These are phyloP conservation scores for Sus cebifrons DNA, from an alignment of 2,797 vertebrate genomes.

Conservation along the genomic window DNA sequence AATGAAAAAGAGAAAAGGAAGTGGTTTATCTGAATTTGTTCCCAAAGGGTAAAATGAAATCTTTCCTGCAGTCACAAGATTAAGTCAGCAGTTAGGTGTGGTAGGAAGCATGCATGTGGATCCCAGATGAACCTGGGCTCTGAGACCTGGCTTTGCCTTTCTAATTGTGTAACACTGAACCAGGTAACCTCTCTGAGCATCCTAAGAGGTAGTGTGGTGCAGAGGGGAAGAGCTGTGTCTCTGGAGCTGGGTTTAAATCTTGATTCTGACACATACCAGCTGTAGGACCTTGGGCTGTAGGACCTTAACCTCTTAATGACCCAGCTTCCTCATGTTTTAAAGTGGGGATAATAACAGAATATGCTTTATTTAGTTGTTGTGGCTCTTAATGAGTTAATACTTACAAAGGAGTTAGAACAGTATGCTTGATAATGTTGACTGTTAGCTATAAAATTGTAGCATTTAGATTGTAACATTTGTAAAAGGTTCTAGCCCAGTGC, in stretches of 20 bases:
- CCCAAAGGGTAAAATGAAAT: background rate
- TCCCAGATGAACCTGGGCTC: background rate
- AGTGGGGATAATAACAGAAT: background rate
- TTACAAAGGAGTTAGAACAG: constrained; percentile 23
- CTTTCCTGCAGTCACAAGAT: background rate
- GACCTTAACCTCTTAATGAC: constrained; percentile 9
- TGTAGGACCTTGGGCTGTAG: background rate
- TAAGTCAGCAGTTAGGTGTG: background rate
- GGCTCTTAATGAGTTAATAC: constrained; percentile 2
- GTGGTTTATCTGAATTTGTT: background rate
- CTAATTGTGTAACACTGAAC: background rate
- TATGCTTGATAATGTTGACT: constrained; percentile 62
- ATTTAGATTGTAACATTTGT: constrained; percentile 63
- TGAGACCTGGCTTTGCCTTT: background rate
- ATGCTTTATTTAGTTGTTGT: background rate
- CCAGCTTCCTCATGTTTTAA: constrained; percentile 50
- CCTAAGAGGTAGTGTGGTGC: background rate
- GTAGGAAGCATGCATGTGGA: background rate
- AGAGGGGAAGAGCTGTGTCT: background rate
- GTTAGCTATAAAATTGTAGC: constrained; percentile 46
- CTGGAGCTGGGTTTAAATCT: background rate
- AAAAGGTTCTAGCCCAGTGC: background rate
- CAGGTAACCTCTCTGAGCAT: background rate
- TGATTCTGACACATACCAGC: background rate
- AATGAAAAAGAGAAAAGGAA: background rate